Evolutionary conservation across 2,888 invertebrate genomes (phyloP).

Genomic region (Tenthredo distinguenda): DNA sequence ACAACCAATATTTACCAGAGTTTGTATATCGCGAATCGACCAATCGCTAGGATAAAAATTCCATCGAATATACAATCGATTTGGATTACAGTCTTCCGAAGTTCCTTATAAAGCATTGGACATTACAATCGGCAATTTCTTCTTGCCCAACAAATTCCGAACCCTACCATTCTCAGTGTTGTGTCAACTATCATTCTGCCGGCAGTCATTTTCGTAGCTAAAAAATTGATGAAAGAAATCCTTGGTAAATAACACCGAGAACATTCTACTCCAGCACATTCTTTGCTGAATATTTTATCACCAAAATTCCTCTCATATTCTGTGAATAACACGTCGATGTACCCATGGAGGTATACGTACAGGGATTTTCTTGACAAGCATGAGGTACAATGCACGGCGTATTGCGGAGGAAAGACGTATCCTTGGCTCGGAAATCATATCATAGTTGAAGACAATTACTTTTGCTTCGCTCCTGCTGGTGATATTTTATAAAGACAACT

Average conservation of each 20-base stretch:
- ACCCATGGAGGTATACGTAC: background rate
- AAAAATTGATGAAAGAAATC: background rate
- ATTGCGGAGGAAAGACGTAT: background rate
- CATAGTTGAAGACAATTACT: background rate
- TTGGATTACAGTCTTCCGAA: background rate
- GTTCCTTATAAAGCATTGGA: background rate
- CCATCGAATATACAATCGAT: background rate
- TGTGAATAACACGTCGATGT: background rate
- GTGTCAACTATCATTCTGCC: no score
- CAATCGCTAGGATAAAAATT: background rate
- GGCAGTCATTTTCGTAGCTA: background rate
- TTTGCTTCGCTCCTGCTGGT: background rate
- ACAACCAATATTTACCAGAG: background rate
- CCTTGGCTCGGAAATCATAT: conserved; percentile 5
- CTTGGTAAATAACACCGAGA: background rate
- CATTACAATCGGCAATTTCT: background rate
- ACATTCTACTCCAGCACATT: background rate
- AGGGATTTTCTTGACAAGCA: background rate
- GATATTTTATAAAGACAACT: background rate
- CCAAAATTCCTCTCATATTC: background rate
- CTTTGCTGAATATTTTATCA: background rate
- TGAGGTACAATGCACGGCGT: background rate
- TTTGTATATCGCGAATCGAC: background rate
- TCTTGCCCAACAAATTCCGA: background rate
- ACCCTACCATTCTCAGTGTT: background rate